Conservation (phyloP, 2,888 invertebrate species). For the Polydrusus tereticollis region DNA sequence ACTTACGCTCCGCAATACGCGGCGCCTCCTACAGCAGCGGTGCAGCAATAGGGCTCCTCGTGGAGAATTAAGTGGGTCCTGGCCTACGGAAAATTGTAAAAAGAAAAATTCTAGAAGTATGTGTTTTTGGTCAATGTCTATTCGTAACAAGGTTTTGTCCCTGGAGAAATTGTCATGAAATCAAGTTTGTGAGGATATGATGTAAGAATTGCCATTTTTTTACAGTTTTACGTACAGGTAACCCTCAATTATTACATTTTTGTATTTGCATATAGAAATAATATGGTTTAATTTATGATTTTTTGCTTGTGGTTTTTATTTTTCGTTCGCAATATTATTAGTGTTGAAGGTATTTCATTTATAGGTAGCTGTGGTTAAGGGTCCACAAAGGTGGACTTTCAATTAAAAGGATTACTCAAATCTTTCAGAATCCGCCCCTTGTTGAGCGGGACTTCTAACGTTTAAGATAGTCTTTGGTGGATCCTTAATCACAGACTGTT, state of each 20-base stretch:
- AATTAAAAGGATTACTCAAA: neutral
- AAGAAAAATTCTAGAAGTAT: slow-evolving; percentile 26
- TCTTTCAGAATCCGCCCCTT: neutral
- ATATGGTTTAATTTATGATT: slow-evolving; percentile 32
- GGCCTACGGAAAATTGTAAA: slow-evolving; percentile 15
- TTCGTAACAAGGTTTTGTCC: neutral
- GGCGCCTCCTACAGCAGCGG: slow-evolving; percentile 75
- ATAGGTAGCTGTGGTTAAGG: neutral
- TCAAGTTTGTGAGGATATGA: too few relatives aligned
- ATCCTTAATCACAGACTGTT: neutral
- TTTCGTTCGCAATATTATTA: slow-evolving; percentile 13
- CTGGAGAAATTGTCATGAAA: too few relatives aligned
- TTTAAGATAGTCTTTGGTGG: neutral
- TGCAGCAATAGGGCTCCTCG: slow-evolving; percentile 76
- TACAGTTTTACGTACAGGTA: slow-evolving; percentile 9
- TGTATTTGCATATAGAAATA: slow-evolving; percentile 28
- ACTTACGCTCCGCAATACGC: slow-evolving; percentile 70
- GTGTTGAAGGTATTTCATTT: slow-evolving; percentile 20
- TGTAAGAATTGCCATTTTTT: neutral
- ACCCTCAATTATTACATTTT: slow-evolving; percentile 2
- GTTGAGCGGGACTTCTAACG: neutral
- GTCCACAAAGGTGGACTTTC: neutral
- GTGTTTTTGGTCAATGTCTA: neutral
- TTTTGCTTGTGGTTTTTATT: slow-evolving; percentile 30
- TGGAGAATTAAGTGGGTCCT: slow-evolving; percentile 41